Evolutionary conservation across 2,113 vertebrate genomes (phyloP), one percentile per base, ranked within the genome.

Genomic region (Hippocampus mohnikei): DNA sequence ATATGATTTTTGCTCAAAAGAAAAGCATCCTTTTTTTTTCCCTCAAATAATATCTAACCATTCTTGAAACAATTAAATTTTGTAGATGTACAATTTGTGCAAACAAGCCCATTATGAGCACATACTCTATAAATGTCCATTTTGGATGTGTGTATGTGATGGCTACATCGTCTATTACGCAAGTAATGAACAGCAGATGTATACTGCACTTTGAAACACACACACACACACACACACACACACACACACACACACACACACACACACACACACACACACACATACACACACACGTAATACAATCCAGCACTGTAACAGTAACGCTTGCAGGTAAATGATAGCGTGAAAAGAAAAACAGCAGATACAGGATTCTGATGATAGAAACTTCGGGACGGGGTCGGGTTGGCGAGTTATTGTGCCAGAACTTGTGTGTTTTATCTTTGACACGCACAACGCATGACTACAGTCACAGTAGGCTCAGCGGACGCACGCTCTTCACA

Each of bases 341-440:
- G 77, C 62, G 25, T 70, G 33, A 64, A 40, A n/a, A 50, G 64
- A 62, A 55, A 79, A 85, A 79, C 77, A 85, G 52, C 50, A 76
- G 77, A 81, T 80, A 71, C 74, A 64, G 60, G 23, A n/a, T 23
- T 69, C 55, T 27, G 55, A 58, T 58, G 55, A 58, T 58, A 11
- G 55, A 27, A 58, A 58, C 23, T 12, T 58, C 12, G 55, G 23
- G 25, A 58, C 55, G 12, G 12, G 23, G 11, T 25, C 55, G 25
- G 80, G 72, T 85, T 59, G 78, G 25, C 67, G 69, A 81, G 77
- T 85, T 64, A 83, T 60, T 85, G 73, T 82, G 82, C 85, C 69
- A 41, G 23, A 44, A 65, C 41, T 27, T 13, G 12, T 23, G n/a
- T 58, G 55, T 58, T 66, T 29, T 66, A 46, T 50, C 21, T 62